A percentile compares a stretch with the other conserved stretches of the same genome.
These are phyloP conservation scores for Lagodon rhomboides DNA, from an alignment of 2,797 vertebrate genomes.

Conservation along the genomic window DNA sequence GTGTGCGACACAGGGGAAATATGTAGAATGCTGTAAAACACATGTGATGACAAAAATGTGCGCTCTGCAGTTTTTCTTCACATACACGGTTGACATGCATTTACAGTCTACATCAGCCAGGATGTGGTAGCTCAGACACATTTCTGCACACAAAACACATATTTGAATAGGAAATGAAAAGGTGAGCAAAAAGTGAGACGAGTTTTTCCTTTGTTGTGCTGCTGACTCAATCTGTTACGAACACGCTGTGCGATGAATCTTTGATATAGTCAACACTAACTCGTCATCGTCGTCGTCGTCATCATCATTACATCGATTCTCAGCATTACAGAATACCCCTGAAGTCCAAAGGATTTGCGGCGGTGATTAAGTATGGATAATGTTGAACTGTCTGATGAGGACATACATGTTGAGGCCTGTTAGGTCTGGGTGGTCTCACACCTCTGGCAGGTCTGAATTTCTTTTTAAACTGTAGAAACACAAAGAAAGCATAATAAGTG, in stretches of 20 bases:
- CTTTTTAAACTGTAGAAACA: slow-evolving; percentile 60
- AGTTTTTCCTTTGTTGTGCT: background rate
- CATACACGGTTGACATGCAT: background rate
- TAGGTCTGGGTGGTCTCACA: background rate
- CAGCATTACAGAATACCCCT: slow-evolving; percentile 13
- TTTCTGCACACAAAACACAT: slow-evolving; percentile 51
- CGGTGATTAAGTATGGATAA: slow-evolving; percentile 34
- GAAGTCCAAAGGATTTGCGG: background rate
- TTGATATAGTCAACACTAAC: background rate
- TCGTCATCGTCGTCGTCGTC: background rate
- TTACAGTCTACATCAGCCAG: slow-evolving; percentile 31
- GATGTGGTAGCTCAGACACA: slow-evolving; percentile 62
- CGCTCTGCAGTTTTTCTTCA: slow-evolving; percentile 26
- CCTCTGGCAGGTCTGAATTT: slow-evolving; percentile 31
- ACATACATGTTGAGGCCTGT: background rate
- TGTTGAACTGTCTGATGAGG: background rate
- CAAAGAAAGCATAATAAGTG: background rate
- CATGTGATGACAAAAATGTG: background rate
- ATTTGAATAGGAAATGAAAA: slow-evolving; percentile 45
- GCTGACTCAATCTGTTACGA: background rate
- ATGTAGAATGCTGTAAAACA: background rate
- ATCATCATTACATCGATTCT: background rate
- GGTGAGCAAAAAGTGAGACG: background rate
- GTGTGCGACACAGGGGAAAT: background rate
- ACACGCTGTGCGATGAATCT: background rate